phyloP scores from a whole-genome alignment of 2,797 vertebrate genomes.

The Malacoctenus gilli region DNA sequence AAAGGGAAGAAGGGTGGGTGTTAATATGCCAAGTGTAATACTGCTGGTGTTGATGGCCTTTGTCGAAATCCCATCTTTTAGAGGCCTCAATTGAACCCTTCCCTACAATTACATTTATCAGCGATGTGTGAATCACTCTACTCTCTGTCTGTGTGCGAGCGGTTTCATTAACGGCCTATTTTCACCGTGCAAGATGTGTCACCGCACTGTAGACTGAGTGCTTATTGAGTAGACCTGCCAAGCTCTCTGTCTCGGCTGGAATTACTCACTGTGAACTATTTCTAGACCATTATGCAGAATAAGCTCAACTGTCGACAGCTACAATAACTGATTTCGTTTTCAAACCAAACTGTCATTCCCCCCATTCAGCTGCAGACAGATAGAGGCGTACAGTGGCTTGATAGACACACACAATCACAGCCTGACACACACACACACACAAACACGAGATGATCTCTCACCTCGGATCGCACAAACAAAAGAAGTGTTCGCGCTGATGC shows the following conservation, averaged over 20 bases:
- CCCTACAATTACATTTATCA: conserved; percentile 64
- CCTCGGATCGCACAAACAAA: conserved; percentile 21
- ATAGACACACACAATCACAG: too few relatives aligned
- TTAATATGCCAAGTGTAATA: conserved; percentile 65
- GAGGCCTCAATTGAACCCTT: conserved; percentile 60
- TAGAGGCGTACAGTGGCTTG: conserved; percentile 24
- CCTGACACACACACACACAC: too few relatives aligned
- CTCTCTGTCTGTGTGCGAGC: conserved; percentile 36
- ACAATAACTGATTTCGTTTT: conserved; percentile 64
- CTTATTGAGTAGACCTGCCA: conserved; percentile 62
- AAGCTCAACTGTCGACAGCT: conserved; percentile 58
- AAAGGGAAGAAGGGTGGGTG: conserved; percentile 41
- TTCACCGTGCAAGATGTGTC: conserved; percentile 55
- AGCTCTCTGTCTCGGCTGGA: conserved; percentile 42
- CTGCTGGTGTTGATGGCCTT: conserved; percentile 44
- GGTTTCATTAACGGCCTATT: conserved; percentile 67
- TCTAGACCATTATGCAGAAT: conserved; percentile 67
- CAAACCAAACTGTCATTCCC: conserved; percentile 44
- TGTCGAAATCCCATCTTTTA: conserved; percentile 63
- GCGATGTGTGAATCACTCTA: conserved; percentile 52
- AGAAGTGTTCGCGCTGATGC: conserved; percentile 8
- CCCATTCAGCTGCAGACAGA: conserved; percentile 26
- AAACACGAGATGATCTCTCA: too few relatives aligned
- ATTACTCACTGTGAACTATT: conserved; percentile 65
- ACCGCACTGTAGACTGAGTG: conserved; percentile 52